phyloP scores from a whole-genome alignment of 2,888 invertebrate species.

The Pantelozetes paolii region DNA sequence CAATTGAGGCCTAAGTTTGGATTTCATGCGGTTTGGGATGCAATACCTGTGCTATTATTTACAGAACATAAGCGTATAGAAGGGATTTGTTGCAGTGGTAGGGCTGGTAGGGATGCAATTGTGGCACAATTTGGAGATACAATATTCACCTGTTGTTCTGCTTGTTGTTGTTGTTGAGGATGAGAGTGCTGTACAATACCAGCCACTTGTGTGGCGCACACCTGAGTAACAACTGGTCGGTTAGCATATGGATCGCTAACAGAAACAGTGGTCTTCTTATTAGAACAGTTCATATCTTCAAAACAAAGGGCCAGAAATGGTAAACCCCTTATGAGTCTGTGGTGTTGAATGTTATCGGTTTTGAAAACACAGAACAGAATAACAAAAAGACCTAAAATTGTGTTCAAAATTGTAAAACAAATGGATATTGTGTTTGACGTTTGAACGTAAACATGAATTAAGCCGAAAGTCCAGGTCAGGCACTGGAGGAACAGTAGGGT shows the following conservation, averaged over 20 bases:
- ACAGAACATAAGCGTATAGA: constrained; percentile 39
- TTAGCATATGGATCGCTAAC: constrained; percentile 35
- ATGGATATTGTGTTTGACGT: constrained; percentile 76
- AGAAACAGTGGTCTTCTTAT: constrained; percentile 21
- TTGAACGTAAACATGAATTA: constrained; percentile 81
- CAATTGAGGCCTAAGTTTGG: too few species aligned
- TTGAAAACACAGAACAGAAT: constrained; percentile 60
- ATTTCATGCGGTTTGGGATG: constrained; percentile 25
- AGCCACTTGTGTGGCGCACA: constrained; percentile 39
- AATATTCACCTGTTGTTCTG: constrained; percentile 32
- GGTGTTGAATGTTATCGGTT: constrained; percentile 41
- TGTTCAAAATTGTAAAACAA: constrained; percentile 84
- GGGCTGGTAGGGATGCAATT: constrained; percentile 26
- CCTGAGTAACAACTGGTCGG: constrained; percentile 41
- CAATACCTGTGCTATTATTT: constrained; percentile 40
- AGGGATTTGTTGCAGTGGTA: constrained; percentile 29
- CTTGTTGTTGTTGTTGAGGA: neutral
- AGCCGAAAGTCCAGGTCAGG: constrained; percentile 88
- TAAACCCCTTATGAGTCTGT: constrained; percentile 28
- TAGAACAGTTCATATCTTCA: constrained; percentile 34
- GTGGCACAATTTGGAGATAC: constrained; percentile 25
- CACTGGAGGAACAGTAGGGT: constrained; percentile 82
- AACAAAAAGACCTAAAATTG: constrained; percentile 87
- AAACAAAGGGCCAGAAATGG: constrained; percentile 27
- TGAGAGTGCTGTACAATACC: constrained; percentile 29